These are phyloP conservation scores for Gari tellinella DNA, from an alignment of 2,888 invertebrate genomes.

Conservation along the genomic window DNA sequence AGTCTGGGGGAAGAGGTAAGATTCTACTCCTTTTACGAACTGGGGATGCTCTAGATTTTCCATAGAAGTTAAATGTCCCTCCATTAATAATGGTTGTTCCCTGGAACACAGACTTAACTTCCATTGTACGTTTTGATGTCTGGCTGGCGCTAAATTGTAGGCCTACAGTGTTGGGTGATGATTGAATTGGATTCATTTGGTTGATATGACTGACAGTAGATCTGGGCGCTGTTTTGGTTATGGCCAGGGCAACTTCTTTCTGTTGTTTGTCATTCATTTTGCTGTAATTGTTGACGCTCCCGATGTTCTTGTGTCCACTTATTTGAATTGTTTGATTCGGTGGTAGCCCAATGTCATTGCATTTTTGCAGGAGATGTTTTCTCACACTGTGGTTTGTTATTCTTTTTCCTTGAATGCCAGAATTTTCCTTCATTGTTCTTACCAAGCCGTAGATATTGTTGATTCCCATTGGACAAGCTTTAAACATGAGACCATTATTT, in stretches of 20 bases:
- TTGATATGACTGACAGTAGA: too few relatives aligned
- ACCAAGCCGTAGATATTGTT: slow-evolving; percentile 22
- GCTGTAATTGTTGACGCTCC: slow-evolving; percentile 22
- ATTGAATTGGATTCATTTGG: too few relatives aligned
- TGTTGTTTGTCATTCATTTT: slow-evolving; percentile 15
- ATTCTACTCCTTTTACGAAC: neutral
- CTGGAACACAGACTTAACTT: slow-evolving; percentile 13
- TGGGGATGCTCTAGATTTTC: neutral
- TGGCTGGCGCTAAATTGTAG: neutral
- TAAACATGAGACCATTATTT: slow-evolving; percentile 6
- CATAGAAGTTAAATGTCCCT: slow-evolving; percentile 15
- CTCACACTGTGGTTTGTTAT: slow-evolving; percentile 20
- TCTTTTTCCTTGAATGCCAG: neutral
- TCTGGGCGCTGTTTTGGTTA: slow-evolving; percentile 4
- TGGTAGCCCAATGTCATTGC: slow-evolving; percentile 16
- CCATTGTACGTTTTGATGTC: neutral
- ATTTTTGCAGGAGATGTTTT: slow-evolving; percentile 21
- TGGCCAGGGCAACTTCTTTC: slow-evolving; percentile 13
- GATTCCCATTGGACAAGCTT: slow-evolving; percentile 12
- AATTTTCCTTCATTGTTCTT: slow-evolving; percentile 16
- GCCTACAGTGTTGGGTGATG: too few relatives aligned
- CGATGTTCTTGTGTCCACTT: slow-evolving; percentile 23
- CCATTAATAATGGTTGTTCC: slow-evolving; percentile 14
- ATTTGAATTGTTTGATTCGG: slow-evolving; percentile 20
- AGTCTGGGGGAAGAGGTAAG: neutral